These are phyloP conservation scores for Ectemnius lituratus DNA, from an alignment of 2,888 invertebrate genomes.

Conservation along the genomic window DNA sequence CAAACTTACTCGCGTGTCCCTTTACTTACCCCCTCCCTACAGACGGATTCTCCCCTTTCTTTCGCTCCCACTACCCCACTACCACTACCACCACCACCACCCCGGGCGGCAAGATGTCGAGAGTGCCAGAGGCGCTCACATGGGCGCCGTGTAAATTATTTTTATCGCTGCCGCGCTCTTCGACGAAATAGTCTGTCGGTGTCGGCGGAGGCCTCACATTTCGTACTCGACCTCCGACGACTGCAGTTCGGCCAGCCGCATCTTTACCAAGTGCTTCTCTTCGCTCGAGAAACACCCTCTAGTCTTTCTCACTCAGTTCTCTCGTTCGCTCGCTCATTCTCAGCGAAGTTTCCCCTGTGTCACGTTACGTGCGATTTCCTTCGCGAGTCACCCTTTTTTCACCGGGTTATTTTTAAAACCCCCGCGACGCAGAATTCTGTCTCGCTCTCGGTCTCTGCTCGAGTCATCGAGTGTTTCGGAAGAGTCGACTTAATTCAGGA, in stretches of 20 bases:
- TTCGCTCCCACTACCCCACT: constrained; percentile 14
- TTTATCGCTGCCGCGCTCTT: constrained; percentile 54
- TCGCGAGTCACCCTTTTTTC: constrained; percentile 51
- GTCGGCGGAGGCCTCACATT: constrained; percentile 16
- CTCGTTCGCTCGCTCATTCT: background rate
- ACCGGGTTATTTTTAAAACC: constrained; percentile 68
- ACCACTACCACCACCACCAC: constrained; percentile 10
- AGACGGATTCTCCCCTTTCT: background rate
- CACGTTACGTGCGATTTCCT: constrained; percentile 32
- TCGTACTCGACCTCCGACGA: constrained; percentile 12
- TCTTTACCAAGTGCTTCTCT: background rate
- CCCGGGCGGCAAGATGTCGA: constrained; percentile 38
- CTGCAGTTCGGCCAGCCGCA: background rate
- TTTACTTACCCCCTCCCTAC: background rate
- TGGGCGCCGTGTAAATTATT: constrained; percentile 64
- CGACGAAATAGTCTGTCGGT: constrained; percentile 32
- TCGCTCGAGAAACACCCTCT: background rate
- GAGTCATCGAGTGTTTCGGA: constrained; percentile 2
- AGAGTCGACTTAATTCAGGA: background rate
- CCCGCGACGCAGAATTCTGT: constrained; percentile 58
- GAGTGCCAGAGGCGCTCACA: constrained; percentile 52
- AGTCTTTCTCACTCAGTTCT: background rate
- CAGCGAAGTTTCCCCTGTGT: background rate
- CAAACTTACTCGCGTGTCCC: background rate
- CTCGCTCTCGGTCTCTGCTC: background rate